Evolutionary conservation across 1,140 invertebrate genomes (phyloP), one percentile per base, ranked within the genome.

Genomic region (Heliconius congener): DNA sequence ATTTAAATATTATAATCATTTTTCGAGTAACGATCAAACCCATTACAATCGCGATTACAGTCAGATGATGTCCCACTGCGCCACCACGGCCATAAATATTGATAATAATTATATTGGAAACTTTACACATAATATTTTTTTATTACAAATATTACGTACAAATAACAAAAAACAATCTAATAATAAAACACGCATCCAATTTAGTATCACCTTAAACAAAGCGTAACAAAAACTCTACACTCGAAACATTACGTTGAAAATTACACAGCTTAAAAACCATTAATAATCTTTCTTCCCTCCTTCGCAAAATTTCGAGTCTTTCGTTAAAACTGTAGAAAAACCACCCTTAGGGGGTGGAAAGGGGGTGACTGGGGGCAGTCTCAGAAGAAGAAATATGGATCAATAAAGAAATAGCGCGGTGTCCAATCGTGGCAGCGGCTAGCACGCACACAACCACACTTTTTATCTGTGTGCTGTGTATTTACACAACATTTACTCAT

Each of bases 371-470:
- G 76, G 77, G 91, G 91, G 75, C 90, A 93, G 91, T 93, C 91
- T 93, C 86, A 94, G 93, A 94, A 94, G 90, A 94, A 94, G 93
- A 94, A 94, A 94, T 94, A 94, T 94, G 93, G 93, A 94, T 94
- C 93, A 92, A 94, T 94, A 93, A 93, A 94, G 93, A 94, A 94
- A 93, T 94, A 87, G 92, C 93, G 87, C 86, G 30, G 89, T 93
- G 93, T 90, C 93, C 93, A 94, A 94, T 94, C 89, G 87, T 90
- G 88, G 91, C 88, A 90, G 50, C 87, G 89, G 91, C 89, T 89
- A 90, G 87, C 86, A 93, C 93, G 37, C 93, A 94, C 91, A 93
- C 91, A 77, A 34, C 8, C 76, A 77, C 83, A 80, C 3, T 30
- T 18, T 46, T 42, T 70, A 27, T 23, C 23, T 37, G 79, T 81